phyloP scores from a whole-genome alignment of 2,888 invertebrate species.

The Tetranychus truncatus region DNA sequence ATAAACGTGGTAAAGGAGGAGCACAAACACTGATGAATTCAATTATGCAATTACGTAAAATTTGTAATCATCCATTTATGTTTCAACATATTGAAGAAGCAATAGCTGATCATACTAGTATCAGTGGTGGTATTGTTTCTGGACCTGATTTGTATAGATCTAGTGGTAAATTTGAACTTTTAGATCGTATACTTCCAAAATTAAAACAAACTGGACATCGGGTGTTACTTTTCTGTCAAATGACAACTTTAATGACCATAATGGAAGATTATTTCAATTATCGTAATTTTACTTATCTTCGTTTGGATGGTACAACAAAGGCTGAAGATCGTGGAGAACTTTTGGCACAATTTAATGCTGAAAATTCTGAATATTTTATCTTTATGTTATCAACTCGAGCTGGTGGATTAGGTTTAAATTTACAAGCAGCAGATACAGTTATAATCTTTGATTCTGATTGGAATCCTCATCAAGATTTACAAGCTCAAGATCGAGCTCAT shows the following conservation, averaged over 20 bases:
- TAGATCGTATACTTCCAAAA: conserved; percentile 93
- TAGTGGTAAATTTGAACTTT: conserved; percentile 89
- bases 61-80: conserved; percentile 99
- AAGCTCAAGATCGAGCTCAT: conserved; percentile 98
- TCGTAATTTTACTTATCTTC: conserved; percentile 56
- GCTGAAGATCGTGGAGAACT: conserved; percentile 92
- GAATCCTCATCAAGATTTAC: conserved; percentile 99
- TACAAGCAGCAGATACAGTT: conserved; percentile 96
- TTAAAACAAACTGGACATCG: conserved; percentile 75
- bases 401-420: conserved; percentile 89
- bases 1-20: conserved; percentile 70
- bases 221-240: conserved; percentile 97
- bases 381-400: conserved; percentile 92
- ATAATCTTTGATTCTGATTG: conserved; percentile 98
- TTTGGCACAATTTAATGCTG: conserved; percentile 68
- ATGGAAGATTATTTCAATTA: conserved; percentile 93
- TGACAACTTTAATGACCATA: conserved; percentile 97
- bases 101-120: conserved; percentile 67
- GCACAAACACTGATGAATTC: conserved; percentile 97
- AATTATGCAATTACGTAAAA: conserved; percentile 88
- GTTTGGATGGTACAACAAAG: conserved; percentile 93
- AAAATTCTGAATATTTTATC: conserved; percentile 74
- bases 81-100: conserved; percentile 96
- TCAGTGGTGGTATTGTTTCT: conserved; percentile 36
- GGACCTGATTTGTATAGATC: conserved; percentile 70